Conservation (phyloP, 2,113 vertebrate species). For the Percina caprodes region DNA sequence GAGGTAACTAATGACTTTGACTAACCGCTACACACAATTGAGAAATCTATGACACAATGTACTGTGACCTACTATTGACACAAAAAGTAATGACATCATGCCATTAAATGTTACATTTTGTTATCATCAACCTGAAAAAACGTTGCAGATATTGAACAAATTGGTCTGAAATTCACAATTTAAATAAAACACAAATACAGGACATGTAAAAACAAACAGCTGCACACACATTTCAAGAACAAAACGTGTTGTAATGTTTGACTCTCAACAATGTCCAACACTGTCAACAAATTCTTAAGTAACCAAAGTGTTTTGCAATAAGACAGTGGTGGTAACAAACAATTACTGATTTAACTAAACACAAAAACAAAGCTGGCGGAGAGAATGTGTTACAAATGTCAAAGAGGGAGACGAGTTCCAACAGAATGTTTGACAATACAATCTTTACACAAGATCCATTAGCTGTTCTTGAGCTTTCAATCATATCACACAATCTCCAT, state of each 20-base stretch:
- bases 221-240: not conserved
- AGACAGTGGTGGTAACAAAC: not conserved
- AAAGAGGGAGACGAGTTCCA: not conserved
- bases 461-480: not conserved
- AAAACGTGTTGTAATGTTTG: constrained; percentile 2
- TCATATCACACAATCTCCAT: too few species aligned
- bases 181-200: not conserved
- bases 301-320: constrained; percentile 40
- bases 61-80: not conserved
- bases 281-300: constrained; percentile 20
- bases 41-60: not conserved
- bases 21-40: not conserved
- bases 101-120: not conserved
- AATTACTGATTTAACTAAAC: not conserved
- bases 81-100: not conserved
- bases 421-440: not conserved
- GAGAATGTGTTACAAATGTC: not conserved
- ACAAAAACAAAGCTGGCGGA: not conserved
- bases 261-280: constrained; percentile 17
- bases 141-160: not conserved
- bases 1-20: not conserved
- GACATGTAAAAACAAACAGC: not conserved
- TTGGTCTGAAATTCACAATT: not conserved
- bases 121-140: not conserved
- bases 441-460: not conserved